Conservation (phyloP, 37 sponge, comb jelly and placozoan genomes). For the Spongilla lacustris region DNA sequence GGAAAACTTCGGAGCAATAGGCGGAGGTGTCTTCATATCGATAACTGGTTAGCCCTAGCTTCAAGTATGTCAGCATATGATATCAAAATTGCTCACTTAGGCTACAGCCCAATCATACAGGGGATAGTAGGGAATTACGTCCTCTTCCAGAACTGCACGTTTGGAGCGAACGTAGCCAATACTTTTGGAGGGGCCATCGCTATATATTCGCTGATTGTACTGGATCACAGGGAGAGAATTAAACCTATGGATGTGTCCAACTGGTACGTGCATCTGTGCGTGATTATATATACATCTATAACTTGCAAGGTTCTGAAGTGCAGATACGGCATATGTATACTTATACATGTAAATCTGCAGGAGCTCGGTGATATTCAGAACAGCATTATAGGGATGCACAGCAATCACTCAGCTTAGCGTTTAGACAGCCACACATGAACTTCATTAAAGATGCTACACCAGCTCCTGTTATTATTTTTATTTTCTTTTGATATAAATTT, state of each 20-base stretch:
- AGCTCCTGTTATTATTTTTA: too few species aligned
- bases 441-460: too few species aligned
- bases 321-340: too few species aligned
- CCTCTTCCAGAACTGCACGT: slow-evolving; percentile 29
- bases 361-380: too few species aligned
- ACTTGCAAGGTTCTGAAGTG: too few species aligned
- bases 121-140: slow-evolving; percentile 8
- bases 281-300: too few species aligned
- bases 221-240: background rate
- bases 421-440: too few species aligned
- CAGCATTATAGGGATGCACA: too few species aligned
- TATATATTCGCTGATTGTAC: background rate
- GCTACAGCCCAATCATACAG: background rate
- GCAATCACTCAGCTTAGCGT: too few species aligned
- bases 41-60: background rate
- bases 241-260: slow-evolving; percentile 23
- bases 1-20: slow-evolving; percentile 14
- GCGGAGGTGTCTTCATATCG: slow-evolving; percentile 36
- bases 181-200: slow-evolving; percentile 48
- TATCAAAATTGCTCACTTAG: background rate
- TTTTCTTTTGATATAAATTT: too few species aligned
- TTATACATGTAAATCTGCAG: too few species aligned
- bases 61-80: too few species aligned
- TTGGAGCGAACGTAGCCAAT: slow-evolving; percentile 5
- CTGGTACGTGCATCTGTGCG: slow-evolving; percentile 21